Percentiles rank a stretch among this genome's conserved stretches.
These are phyloP conservation scores for Chlorodrepanis virens DNA, from an alignment of 2,113 vertebrate species.

Conservation along the genomic window DNA sequence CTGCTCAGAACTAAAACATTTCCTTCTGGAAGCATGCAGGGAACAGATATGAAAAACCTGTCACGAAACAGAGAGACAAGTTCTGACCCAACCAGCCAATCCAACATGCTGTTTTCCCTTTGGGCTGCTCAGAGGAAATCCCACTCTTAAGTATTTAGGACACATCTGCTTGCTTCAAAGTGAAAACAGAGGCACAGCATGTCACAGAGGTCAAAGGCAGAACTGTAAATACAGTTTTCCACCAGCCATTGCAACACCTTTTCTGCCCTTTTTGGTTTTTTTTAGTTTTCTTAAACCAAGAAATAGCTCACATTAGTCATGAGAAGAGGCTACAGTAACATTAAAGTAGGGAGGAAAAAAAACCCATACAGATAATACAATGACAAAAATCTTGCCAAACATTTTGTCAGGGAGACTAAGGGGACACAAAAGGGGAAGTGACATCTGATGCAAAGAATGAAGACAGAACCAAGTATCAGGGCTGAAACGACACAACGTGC, in stretches of 20 bases:
- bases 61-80: neutral
- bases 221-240: neutral
- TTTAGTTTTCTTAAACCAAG: neutral
- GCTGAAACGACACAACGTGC: neutral
- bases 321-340: neutral
- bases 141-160: neutral
- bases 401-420: neutral
- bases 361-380: neutral
- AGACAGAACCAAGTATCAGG: neutral
- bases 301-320: neutral
- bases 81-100: neutral
- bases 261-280: neutral
- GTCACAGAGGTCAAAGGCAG: neutral
- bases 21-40: neutral
- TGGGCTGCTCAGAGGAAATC: neutral
- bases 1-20: neutral
- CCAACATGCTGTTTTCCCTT: neutral
- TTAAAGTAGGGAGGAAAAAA: neutral
- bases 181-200: neutral
- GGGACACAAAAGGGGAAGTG: neutral
- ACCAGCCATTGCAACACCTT: neutral
- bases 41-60: neutral
- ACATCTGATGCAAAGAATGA: neutral
- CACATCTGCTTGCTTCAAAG: neutral
- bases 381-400: neutral